These are phyloP conservation scores for Falco columbarius DNA, from an alignment of 2,797 vertebrate genomes.

Conservation along the genomic window DNA sequence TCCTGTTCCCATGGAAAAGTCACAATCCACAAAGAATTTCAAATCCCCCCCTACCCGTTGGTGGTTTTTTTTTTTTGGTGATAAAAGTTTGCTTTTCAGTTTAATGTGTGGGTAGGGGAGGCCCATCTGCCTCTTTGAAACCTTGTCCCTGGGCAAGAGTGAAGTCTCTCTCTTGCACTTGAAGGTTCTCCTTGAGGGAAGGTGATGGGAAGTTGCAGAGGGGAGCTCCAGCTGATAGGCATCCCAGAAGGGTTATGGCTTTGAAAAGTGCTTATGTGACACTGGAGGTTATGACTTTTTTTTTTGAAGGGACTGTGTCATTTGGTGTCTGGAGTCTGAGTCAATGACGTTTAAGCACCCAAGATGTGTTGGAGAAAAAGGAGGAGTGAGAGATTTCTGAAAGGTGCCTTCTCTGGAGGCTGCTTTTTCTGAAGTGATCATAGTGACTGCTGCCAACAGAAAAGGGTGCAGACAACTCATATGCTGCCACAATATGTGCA, in stretches of 20 bases:
- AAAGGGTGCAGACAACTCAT: conserved; percentile 27
- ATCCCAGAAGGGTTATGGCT: not conserved
- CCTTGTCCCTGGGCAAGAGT: not conserved
- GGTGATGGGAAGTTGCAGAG: not conserved
- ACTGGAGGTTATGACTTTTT: not conserved
- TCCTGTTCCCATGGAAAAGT: conserved; percentile 70
- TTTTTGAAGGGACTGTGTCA: not conserved
- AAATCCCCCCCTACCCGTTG: not conserved
- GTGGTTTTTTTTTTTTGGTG: not conserved
- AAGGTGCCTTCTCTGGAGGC: conserved; percentile 4
- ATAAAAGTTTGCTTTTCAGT: conserved; percentile 34
- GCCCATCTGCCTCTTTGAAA: conserved; percentile 9
- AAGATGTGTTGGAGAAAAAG: not conserved
- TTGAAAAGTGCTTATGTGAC: not conserved
- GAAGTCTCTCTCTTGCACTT: not conserved
- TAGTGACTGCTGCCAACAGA: conserved; percentile 34
- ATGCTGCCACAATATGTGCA: not conserved
- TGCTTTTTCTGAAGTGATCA: conserved; percentile 33
- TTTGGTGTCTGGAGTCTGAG: not conserved
- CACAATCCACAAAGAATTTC: conserved; percentile 63
- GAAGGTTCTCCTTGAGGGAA: not conserved
- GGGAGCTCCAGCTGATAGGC: not conserved
- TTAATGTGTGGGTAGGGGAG: not conserved
- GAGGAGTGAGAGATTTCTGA: conserved; percentile 21
- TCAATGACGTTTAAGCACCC: not conserved